Conservation (phyloP, 2,797 vertebrate genomes). For the Xenopus petersii region DNA sequence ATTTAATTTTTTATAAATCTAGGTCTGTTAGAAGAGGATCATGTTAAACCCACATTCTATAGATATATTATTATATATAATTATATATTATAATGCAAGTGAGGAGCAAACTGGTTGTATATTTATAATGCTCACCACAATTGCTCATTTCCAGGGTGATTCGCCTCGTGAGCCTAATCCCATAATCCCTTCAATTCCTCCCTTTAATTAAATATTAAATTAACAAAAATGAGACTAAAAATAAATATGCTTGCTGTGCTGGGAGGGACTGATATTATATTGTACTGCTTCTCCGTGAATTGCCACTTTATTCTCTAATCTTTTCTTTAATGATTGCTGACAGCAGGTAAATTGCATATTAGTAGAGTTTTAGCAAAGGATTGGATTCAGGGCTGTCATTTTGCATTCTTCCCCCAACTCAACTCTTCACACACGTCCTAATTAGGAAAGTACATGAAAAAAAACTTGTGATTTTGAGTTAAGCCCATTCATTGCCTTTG, state of each 20-base stretch:
- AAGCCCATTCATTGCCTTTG: too few relatives aligned
- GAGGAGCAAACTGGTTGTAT: constrained; percentile 14
- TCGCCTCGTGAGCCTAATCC: constrained; percentile 25
- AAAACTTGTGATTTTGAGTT: too few relatives aligned
- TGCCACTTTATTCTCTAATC: not conserved
- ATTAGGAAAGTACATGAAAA: too few relatives aligned
- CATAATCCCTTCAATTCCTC: constrained; percentile 32
- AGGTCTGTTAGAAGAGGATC: constrained; percentile 2
- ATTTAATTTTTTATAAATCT: not conserved
- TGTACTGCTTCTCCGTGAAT: not conserved
- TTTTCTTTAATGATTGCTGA: not conserved
- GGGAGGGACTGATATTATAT: not conserved
- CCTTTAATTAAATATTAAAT: constrained; percentile 5
- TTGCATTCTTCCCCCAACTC: too few relatives aligned
- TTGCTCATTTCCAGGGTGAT: constrained; percentile 32
- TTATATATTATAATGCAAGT: not conserved
- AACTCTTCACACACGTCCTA: too few relatives aligned
- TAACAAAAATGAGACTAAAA: not conserved
- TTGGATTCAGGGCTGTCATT: too few relatives aligned
- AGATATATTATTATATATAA: too few relatives aligned
- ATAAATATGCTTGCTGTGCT: not conserved
- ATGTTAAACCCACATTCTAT: constrained; percentile 16
- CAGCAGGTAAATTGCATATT: not conserved
- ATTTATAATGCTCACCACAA: constrained; percentile 31
- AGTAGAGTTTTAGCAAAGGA: not conserved